These are phyloP conservation scores for Hippasteria phrygiana DNA, from an alignment of 53 echinoderm and acorn worm genomes.

Conservation along the genomic window DNA sequence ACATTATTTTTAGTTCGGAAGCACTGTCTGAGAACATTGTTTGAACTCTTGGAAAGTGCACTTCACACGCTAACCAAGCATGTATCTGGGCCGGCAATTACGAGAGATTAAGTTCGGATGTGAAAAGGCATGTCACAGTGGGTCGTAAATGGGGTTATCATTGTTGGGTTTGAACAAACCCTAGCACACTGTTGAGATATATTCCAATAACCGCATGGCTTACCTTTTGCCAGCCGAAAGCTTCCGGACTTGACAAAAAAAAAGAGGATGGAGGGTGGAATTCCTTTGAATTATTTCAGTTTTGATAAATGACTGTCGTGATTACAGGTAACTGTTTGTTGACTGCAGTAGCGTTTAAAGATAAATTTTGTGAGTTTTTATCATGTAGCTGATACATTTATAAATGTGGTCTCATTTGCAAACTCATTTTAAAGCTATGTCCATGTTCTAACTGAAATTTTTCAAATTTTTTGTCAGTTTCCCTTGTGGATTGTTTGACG, in stretches of 20 bases:
- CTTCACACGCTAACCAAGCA: neutral
- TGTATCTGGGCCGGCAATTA: slow-evolving; percentile 34
- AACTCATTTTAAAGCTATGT: no score
- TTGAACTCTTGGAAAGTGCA: slow-evolving; percentile 8
- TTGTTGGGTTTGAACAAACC: neutral
- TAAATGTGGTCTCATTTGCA: no score
- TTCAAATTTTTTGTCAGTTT: no score
- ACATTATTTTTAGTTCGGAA: neutral
- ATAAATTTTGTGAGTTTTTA: neutral
- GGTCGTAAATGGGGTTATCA: slow-evolving; percentile 29
- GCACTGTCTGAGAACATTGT: neutral
- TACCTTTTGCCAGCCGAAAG: neutral
- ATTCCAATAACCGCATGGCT: neutral
- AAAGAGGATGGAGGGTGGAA: neutral
- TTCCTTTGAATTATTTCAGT: no score
- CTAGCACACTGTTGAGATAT: neutral
- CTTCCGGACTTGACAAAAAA: neutral
- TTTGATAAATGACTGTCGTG: neutral
- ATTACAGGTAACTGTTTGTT: neutral
- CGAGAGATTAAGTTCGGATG: slow-evolving; percentile 18
- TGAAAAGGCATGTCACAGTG: slow-evolving; percentile 15
- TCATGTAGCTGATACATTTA: no score
- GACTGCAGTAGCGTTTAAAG: no score
- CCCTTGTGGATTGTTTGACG: no score
- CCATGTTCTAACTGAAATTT: no score